Percentiles rank a stretch among this genome's conserved stretches.
These are phyloP conservation scores for Drosophila albomicans DNA, from an alignment of 1,140 invertebrate species.

Conservation along the genomic window DNA sequence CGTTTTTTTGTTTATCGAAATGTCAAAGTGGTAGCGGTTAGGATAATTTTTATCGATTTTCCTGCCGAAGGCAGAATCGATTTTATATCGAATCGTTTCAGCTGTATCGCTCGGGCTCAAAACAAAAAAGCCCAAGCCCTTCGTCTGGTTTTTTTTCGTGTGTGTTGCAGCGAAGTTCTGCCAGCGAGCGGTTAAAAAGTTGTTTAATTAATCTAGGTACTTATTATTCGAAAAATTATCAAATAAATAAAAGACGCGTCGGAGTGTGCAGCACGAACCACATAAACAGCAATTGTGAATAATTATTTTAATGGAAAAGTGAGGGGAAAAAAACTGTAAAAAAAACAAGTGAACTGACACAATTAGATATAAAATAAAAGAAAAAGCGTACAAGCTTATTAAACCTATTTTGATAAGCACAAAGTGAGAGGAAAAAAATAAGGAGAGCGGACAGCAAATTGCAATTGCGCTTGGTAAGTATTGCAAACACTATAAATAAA, in stretches of 20 bases:
- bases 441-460: slow-evolving; percentile 10
- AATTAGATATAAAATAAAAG: not conserved
- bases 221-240: slow-evolving; percentile 17
- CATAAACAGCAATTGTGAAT: not conserved
- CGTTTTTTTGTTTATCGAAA: too few relatives aligned
- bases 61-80: too few relatives aligned
- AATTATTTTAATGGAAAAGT: not conserved
- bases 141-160: slow-evolving; percentile 36
- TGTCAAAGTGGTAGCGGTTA: too few relatives aligned
- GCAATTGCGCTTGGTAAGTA: slow-evolving; percentile 44
- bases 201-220: slow-evolving; percentile 27
- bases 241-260: slow-evolving; percentile 5
- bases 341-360: not conserved
- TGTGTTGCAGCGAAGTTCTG: slow-evolving; percentile 44
- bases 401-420: slow-evolving; percentile 34
- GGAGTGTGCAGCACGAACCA: not conserved
- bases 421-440: slow-evolving; percentile 1
- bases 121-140: slow-evolving; percentile 28
- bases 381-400: slow-evolving; percentile 5
- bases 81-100: too few relatives aligned
- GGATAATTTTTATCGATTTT: too few relatives aligned
- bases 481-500: slow-evolving; percentile 33
- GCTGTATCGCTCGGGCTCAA: slow-evolving; percentile 34
- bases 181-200: slow-evolving; percentile 33
- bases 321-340: not conserved